phyloP scores from a whole-genome alignment of 2,113 vertebrate genomes.

The Meles meles region DNA sequence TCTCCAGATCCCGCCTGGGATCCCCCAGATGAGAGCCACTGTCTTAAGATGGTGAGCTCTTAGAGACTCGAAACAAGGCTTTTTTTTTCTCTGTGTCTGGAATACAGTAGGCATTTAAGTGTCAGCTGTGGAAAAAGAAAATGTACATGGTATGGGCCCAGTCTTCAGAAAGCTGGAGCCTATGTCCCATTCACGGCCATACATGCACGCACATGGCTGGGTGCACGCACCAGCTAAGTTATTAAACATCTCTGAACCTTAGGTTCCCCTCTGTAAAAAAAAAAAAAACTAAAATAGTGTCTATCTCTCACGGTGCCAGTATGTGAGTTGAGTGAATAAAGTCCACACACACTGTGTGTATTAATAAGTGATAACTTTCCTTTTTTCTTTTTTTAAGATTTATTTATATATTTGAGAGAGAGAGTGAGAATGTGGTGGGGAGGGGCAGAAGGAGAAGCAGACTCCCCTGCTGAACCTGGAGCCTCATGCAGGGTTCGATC shows the following conservation, averaged over 20 bases:
- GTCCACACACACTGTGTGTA: neutral
- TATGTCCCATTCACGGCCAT: neutral
- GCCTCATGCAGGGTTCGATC: neutral
- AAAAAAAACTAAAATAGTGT: neutral
- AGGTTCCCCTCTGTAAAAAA: neutral
- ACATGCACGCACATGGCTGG: no score
- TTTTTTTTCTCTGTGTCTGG: neutral
- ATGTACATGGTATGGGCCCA: neutral
- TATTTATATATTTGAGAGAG: neutral
- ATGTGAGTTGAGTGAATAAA: neutral
- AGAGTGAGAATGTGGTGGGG: neutral
- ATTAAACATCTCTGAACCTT: neutral
- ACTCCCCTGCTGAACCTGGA: neutral
- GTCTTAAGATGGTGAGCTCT: neutral
- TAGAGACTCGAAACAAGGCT: neutral
- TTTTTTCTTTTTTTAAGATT: neutral
- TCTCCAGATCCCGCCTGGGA: neutral
- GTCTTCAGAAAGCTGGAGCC: neutral
- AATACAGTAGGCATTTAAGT: no score
- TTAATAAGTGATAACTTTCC: neutral
- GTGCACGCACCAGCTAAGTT: neutral
- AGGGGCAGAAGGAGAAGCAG: neutral
- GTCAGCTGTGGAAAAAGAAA: neutral
- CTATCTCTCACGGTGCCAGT: neutral
- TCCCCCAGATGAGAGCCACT: neutral